Base-by-base conservation (phyloP, 2,797 vertebrate species). In the Enteromius fasciolatus region DNA sequence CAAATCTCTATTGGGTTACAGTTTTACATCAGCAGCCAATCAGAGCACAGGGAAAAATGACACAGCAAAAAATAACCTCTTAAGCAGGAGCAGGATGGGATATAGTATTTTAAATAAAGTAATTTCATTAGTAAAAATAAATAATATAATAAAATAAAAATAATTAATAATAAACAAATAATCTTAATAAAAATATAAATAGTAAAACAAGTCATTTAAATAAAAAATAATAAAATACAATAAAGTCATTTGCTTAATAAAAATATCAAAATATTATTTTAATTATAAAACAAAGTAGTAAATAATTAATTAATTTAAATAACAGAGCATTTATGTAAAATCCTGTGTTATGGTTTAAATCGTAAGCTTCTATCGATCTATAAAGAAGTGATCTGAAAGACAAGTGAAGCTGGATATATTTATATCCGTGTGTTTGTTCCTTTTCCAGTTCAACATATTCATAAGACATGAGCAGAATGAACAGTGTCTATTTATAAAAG, bases 11-110 rank as follows among this genome's bases (percentile, higher is more conserved):
- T 76, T 76, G 63, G 23, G 57, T 85, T 85, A 54, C 79, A 72
- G 83, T 57, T 64, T 59, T 63, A 63, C 72, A 84, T 81, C 74
- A 52, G 31, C 73, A 54, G 67, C 79, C 77, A 76, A 44, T 81
- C 74, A 81, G 18, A 79, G 52, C 17, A 69, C 73, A 57, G 67
- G 77, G 31, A 46, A 59, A 69, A 84, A 74, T 64, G 57, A 63
- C 69, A 69, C 64, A 6, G 41, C 78, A 73, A 14, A 74, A 57
- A 70, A 78, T 23, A 76, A 23, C 59, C 1, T 23, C 6, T 6
- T 28, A 61, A 41, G 46, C 23, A 17, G 1, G 8, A 72, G 36
- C 17, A 41, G 54, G 31, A n/a, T 8, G 33, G 70, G 41, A 67
- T 11, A 15, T 0, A 9, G 6, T 20, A 28, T 28, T 61, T 28